Evolutionary conservation across 2,888 invertebrate genomes (phyloP), one percentile per base, ranked within the genome.

Genomic region (Drosophila neutralis): DNA sequence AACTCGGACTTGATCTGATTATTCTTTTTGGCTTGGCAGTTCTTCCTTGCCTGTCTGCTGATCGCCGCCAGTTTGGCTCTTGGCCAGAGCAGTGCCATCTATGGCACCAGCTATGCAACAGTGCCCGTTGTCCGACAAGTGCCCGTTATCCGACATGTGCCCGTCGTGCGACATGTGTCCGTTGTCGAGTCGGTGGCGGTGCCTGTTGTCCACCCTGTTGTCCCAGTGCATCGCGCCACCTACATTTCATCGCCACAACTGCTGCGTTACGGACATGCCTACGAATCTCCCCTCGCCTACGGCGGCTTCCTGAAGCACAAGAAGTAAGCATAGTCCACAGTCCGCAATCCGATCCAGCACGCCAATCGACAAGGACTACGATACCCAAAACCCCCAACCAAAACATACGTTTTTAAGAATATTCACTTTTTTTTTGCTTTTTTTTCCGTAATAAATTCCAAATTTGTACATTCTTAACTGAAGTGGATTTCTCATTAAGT

Each of bases 51-150:
- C 62, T 80, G 57, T 35, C 70, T 78, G 58, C 71, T 89, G 65
- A 45, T 89, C 52, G 89, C 79, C 60, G 76, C 76, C 69, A 68
- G 62, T 54, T 54, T 91, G 74, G 91, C 90, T 62, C 65, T 87
- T 42, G 84, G 69, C 63, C 87, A 87, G 52, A 75, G 89, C 73
- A 73, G 91, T 35, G 72, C 76, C 76, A 69, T 91, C 74, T 74
- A 78, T 63, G 79, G 79, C n/a, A 18, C 57, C 6, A 59, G 75
- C 56, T 80, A 76, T 27, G 76, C 76, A 15, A 31, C 76, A 4
- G 79, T 80, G 13, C 80, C 82, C 6, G 64, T 82, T 13, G 67
- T 80, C n/a, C 80, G 83, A 24, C 52, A 56, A 2, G 69, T 82
- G 11, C 52, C 69, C 24, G 76, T 83, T 5, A 56, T 83, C 0